A percentile compares a stretch with the other conserved stretches of the same genome.
These are phyloP conservation scores for Halocaridina rubra DNA, from an alignment of 2,888 invertebrate genomes.

Conservation along the genomic window DNA sequence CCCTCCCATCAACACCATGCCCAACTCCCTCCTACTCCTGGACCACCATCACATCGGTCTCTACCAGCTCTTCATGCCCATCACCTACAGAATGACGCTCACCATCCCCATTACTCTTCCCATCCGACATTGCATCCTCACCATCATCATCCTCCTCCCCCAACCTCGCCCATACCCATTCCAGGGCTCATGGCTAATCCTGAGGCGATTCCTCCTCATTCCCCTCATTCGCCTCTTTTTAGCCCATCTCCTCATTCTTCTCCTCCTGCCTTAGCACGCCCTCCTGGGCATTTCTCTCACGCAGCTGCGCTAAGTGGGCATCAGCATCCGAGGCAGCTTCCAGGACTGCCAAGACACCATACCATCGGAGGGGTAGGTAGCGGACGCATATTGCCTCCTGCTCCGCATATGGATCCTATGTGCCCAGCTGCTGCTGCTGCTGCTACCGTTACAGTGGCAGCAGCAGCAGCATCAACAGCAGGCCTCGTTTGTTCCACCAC, in stretches of 20 bases:
- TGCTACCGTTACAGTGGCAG: background rate
- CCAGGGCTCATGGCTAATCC: constrained; percentile 14
- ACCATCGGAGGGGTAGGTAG: constrained; percentile 59
- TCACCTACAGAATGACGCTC: constrained; percentile 47
- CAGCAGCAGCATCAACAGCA: constrained; percentile 1
- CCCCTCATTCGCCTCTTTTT: constrained; percentile 45
- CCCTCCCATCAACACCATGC: constrained; percentile 64
- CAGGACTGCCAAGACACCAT: constrained; percentile 60
- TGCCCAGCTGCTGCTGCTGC: constrained; percentile 6
- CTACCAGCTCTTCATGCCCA: constrained; percentile 56
- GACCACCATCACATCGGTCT: constrained; percentile 59
- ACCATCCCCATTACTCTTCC: constrained; percentile 45
- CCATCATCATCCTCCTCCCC: constrained; percentile 12
- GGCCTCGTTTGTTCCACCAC: background rate
- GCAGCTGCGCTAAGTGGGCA: constrained; percentile 54
- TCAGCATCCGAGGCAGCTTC: constrained; percentile 60
- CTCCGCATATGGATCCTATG: constrained; percentile 35
- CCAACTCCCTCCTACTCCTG: constrained; percentile 59
- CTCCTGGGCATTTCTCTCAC: constrained; percentile 59
- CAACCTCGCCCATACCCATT: background rate
- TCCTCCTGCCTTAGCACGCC: constrained; percentile 45
- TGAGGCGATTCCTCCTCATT: constrained; percentile 39
- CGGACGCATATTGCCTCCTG: constrained; percentile 56
- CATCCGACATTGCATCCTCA: constrained; percentile 43
- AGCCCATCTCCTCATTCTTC: constrained; percentile 52